Evolutionary conservation across 2,888 invertebrate species (phyloP).

Genomic region (Cephonodes hylas): DNA sequence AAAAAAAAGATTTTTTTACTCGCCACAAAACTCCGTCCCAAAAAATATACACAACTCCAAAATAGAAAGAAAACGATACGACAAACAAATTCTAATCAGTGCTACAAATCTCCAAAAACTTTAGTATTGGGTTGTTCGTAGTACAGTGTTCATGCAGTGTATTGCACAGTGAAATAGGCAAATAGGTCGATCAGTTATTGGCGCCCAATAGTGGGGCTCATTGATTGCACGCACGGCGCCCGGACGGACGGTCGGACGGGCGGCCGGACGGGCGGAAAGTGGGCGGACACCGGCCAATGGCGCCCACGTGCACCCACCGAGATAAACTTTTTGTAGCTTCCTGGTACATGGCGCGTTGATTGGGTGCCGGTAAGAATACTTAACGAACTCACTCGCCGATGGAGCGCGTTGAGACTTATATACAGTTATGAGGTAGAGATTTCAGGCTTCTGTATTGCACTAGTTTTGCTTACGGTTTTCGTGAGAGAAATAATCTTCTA

Average conservation of each 20-base stretch:
- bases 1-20: no score
- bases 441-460: no score
- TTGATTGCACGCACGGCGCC: not conserved
- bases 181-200: not conserved
- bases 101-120: no score
- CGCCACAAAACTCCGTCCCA: no score
- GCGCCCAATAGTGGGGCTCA: not conserved
- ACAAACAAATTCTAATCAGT: no score
- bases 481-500: no score
- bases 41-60: no score
- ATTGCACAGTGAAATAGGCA: not conserved
- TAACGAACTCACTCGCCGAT: not conserved
- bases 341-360: not conserved
- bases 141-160: not conserved
- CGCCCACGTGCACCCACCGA: not conserved
- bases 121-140: no score
- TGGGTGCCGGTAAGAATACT: not conserved
- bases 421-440: no score
- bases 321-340: not conserved
- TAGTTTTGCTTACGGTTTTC: no score
- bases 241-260: not conserved
- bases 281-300: not conserved
- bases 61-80: no score
- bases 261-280: conserved; percentile 1
- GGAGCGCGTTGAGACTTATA: no score